Conservation (phyloP, 2,113 vertebrate genomes). For the Aspidoscelis tigris region DNA sequence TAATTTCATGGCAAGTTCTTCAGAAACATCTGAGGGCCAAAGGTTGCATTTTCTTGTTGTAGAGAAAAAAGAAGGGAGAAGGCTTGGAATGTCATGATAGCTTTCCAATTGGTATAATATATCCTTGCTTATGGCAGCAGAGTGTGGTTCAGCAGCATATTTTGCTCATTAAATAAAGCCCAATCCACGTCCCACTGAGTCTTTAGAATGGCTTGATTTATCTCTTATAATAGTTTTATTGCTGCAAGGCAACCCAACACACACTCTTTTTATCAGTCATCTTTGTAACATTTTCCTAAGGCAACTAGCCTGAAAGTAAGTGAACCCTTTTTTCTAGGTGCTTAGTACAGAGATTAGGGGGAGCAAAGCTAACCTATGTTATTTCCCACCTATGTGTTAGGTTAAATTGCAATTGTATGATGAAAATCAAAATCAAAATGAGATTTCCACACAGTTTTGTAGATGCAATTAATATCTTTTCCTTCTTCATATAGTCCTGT, state of each 20-base stretch:
- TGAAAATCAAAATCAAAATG: background rate
- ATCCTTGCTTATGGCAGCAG: fast-evolving
- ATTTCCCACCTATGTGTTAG: background rate
- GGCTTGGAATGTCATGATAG: background rate
- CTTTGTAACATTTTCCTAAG: background rate
- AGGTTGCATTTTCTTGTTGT: fast-evolving
- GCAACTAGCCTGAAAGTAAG: background rate
- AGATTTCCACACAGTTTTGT: background rate
- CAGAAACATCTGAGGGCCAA: background rate
- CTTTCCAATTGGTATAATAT: conserved; percentile 5
- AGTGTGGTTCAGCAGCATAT: background rate
- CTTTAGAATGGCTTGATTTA: conserved; percentile 5
- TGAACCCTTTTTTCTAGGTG: background rate
- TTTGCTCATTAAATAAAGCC: background rate
- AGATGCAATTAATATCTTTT: background rate
- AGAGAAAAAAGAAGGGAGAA: background rate
- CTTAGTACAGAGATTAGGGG: background rate
- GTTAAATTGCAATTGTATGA: background rate
- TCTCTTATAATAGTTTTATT: background rate
- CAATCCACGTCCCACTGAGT: background rate
- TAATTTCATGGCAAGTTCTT: background rate
- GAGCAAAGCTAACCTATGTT: background rate
- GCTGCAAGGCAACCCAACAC: background rate
- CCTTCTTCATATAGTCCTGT: background rate
- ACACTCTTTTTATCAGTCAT: background rate